Percentiles rank a stretch among this genome's conserved stretches.
Conservation (phyloP, 2,797 vertebrate genomes). For the Furcifer pardalis region DNA sequence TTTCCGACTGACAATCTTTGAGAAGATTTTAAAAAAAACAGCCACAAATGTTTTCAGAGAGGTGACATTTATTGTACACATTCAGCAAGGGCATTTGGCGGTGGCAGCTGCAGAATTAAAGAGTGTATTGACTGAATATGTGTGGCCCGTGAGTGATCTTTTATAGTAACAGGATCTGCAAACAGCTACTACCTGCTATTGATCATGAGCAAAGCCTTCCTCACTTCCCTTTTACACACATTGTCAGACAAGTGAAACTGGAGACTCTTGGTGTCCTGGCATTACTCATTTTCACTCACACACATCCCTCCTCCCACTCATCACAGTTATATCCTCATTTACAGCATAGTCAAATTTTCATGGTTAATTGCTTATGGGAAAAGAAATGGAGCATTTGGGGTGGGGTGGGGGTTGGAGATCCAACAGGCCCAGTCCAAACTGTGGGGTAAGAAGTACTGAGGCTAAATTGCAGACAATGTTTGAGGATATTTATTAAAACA, state of each 20-base stretch:
- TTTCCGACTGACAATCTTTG: constrained; percentile 1
- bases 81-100: constrained; percentile 23
- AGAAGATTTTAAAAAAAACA: neutral
- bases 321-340: neutral
- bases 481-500: too few relatives aligned
- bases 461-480: too few relatives aligned
- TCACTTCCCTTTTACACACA: neutral
- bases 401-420: too few relatives aligned
- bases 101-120: constrained; percentile 19
- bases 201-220: constrained; percentile 18
- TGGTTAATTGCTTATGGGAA: too few relatives aligned
- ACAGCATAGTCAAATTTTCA: neutral
- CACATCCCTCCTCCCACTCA: constrained; percentile 9
- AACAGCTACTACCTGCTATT: constrained; percentile 16
- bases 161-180: neutral
- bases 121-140: constrained; percentile 22
- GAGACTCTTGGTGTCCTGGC: constrained; percentile 4
- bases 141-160: constrained; percentile 3
- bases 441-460: too few relatives aligned
- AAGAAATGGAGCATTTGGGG: too few relatives aligned
- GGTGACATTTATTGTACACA: neutral
- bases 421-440: neutral
- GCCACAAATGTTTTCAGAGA: constrained; percentile 40
- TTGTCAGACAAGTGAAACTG: neutral
- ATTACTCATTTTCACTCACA: constrained; percentile 19